Base-by-base conservation (phyloP, 1,140 invertebrate genomes). In the Rhagoletis zephyria region DNA sequence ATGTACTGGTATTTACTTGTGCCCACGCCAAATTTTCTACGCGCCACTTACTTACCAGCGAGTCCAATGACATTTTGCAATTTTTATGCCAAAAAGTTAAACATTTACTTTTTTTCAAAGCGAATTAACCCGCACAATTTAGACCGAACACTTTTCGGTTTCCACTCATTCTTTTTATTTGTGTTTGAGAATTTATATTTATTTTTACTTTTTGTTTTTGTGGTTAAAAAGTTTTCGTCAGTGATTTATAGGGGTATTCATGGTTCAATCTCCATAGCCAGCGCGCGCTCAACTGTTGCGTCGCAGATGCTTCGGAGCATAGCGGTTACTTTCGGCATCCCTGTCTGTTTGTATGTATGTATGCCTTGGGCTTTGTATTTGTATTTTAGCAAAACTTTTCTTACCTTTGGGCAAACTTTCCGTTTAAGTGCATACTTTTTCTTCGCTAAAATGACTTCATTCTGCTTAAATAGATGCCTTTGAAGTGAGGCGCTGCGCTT, bases 181-280 rank as follows among this genome's bases (percentile, higher is more conserved):
- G 45, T 81, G 19, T 51, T 81, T 81, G 74, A 10, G 7, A 42
- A 45, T 4, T 48, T 74, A 45, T 74, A 1, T 74, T 56, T 56
- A 30, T 56, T n/a, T 56, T 56, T 19, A 6, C 9, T 3, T 42
- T 56, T 51, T 63, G 61, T 63, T 56, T 81, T 81, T 81, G 74
- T 56, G 74, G 74, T 81, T 81, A 48, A 81, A 81, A 81, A 81
- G 74, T 81, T 81, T 81, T 9, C 74, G 14, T 59, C 16, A 81
- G 74, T 81, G 45, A 81, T 81, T 81, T 81, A 81, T 81, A 51
- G 74, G 74, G 74, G 74, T 81, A 81, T 81, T 81, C 74, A 56
- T 81, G 48, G 48, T 56, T 81, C 74, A 56, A 56, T 81, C 74
- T 56, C 74, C 74, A 81, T 81, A n/a, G 56, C 48, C 74, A 14